Conservation (phyloP, 2,113 vertebrate genomes). For the Scomber japonicus region DNA sequence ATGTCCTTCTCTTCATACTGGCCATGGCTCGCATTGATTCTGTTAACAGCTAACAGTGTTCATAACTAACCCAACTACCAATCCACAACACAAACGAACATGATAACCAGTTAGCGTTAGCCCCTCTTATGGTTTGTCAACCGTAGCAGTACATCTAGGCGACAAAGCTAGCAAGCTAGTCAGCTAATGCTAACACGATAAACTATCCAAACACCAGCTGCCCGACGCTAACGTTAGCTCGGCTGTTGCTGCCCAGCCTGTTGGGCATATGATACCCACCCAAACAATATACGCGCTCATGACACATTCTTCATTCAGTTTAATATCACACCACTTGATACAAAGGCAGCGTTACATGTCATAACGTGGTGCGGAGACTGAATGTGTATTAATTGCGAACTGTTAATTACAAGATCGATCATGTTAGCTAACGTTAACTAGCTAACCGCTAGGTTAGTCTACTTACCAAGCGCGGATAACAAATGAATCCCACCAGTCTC, state of each 20-base stretch:
- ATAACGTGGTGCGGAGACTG: neutral
- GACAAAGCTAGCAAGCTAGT: conserved; percentile 23
- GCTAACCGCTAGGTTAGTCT: neutral
- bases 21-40: too few species aligned
- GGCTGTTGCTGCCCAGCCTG: neutral
- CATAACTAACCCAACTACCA: too few species aligned
- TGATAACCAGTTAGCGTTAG: fast-evolving
- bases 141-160: neutral
- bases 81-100: too few species aligned
- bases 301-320: conserved; percentile 73
- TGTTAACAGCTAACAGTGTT: neutral
- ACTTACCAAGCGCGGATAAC: conserved; percentile 70
- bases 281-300: neutral
- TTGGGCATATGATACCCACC: too few species aligned
- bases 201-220: conserved; percentile 14
- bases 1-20: neutral
- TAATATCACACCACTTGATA: conserved; percentile 79
- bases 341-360: conserved; percentile 84
- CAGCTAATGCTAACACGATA: conserved; percentile 13
- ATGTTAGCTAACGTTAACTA: conserved; percentile 43
- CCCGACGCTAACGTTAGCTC: neutral
- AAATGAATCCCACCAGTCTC: conserved; percentile 18
- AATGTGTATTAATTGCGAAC: conserved; percentile 47
- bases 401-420: too few species aligned
- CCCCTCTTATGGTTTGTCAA: neutral